Percentiles rank a stretch among this genome's conserved stretches.
These are phyloP conservation scores for Hylomyscus alleni DNA, from an alignment of 2,797 vertebrate genomes.

Conservation along the genomic window DNA sequence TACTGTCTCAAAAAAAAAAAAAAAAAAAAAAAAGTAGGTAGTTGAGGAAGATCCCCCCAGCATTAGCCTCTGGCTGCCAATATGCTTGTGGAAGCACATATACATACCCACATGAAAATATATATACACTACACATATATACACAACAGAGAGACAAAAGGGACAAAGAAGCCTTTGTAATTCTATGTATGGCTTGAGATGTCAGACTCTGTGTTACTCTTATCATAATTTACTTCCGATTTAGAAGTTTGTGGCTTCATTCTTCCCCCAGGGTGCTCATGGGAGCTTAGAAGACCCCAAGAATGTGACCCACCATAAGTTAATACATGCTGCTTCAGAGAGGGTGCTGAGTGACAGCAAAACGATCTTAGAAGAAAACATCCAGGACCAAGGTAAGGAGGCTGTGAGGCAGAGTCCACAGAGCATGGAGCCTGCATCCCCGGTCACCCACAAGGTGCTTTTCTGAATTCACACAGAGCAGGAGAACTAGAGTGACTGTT, in stretches of 20 bases:
- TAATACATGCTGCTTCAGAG: constrained; percentile 96
- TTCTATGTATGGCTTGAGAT: neutral
- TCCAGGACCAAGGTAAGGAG: constrained; percentile 95
- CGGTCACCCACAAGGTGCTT: neutral
- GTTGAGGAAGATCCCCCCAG: neutral
- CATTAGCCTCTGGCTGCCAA: neutral
- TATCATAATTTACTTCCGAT: neutral
- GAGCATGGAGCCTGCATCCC: neutral
- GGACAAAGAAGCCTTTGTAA: neutral
- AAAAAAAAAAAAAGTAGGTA: neutral
- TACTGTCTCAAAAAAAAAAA: neutral
- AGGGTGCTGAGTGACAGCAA: constrained; percentile 95
- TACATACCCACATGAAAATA: neutral
- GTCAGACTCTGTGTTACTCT: neutral
- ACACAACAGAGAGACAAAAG: neutral
- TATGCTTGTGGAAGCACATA: neutral
- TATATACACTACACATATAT: neutral
- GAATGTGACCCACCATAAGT: constrained; percentile 95
- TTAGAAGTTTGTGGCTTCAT: neutral
- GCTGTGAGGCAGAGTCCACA: too few species aligned
- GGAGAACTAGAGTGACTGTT: fast-evolving
- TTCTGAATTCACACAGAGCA: neutral
- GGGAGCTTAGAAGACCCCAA: constrained; percentile 98
- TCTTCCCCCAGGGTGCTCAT: constrained; percentile 91
- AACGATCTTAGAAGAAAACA: constrained; percentile 94